Percentiles rank a stretch among this genome's conserved stretches.
Evolutionary conservation across 2,888 invertebrate species (phyloP).

Genomic region (Oscheius sp.): DNA sequence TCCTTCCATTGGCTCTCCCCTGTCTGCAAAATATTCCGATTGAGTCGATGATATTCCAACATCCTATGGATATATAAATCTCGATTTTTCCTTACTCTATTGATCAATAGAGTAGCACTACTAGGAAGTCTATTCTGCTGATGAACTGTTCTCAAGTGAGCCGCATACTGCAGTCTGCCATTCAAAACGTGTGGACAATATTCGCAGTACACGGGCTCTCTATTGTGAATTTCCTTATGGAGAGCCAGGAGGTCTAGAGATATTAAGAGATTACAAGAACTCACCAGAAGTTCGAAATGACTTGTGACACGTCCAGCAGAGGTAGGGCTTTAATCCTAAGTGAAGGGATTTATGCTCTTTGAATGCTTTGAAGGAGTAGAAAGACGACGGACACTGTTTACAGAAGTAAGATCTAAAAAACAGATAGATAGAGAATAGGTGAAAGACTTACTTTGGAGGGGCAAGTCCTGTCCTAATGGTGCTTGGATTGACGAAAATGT

Average conservation of each 20-base stretch:
- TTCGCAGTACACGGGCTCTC: conserved; percentile 40
- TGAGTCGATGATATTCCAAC: conserved; percentile 13
- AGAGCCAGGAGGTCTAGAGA: conserved; percentile 37
- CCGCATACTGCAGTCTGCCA: conserved; percentile 35
- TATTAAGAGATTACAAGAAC: not conserved
- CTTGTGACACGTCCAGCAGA: conserved; percentile 54
- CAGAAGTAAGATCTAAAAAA: conserved; percentile 28
- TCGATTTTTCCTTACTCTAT: not conserved
- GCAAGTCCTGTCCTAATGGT: not conserved
- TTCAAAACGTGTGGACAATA: conserved; percentile 37
- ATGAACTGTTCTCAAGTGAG: conserved; percentile 33
- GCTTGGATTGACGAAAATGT: conserved; percentile 8
- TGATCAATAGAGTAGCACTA: conserved; percentile 1
- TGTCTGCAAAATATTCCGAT: conserved; percentile 18
- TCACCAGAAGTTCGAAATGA: conserved; percentile 46
- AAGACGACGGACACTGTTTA: conserved; percentile 26
- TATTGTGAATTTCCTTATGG: conserved; percentile 42
- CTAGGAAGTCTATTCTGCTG: conserved; percentile 3
- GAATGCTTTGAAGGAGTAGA: conserved; percentile 32
- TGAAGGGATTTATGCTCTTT: conserved; percentile 43
- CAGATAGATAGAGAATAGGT: no score
- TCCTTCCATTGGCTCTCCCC: conserved; percentile 1
- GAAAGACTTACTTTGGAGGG: no score
- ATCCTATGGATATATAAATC: conserved; percentile 1
- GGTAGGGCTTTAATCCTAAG: conserved; percentile 37